phyloP scores from a whole-genome alignment of 2,113 vertebrate genomes.

The Macquaria ambigua region DNA sequence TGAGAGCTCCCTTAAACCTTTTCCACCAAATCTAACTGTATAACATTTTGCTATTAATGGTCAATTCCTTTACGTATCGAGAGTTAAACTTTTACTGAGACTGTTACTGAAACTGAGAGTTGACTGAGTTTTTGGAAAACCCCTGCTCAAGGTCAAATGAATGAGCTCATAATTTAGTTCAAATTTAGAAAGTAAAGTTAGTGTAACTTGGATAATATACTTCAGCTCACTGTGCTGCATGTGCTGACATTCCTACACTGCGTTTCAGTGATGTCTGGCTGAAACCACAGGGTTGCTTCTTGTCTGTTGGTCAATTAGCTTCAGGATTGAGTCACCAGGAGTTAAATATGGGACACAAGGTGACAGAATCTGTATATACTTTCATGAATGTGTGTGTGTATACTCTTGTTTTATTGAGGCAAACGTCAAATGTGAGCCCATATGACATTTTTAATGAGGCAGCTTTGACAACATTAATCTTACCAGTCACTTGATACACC shows the following conservation, averaged over 20 bases:
- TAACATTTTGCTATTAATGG: neutral
- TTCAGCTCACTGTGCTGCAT: neutral
- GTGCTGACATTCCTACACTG: neutral
- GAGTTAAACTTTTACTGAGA: no score
- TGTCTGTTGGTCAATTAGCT: neutral
- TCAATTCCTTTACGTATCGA: neutral
- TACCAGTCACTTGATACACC: neutral
- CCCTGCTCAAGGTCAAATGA: neutral
- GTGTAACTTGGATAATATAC: neutral
- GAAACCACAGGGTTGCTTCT: neutral
- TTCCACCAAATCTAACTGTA: neutral
- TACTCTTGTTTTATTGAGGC: neutral
- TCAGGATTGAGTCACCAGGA: neutral
- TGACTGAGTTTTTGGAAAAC: neutral
- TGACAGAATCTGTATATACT: neutral
- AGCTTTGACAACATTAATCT: conserved; percentile 33
- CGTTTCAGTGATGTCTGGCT: neutral
- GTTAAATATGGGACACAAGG: neutral
- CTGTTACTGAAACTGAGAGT: no score
- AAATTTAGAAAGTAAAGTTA: neutral
- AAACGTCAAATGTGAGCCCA: neutral
- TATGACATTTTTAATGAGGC: conserved; percentile 42
- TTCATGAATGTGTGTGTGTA: neutral
- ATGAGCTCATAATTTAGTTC: neutral
- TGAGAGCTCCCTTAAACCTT: neutral